A percentile compares a stretch with the other conserved stretches of the same genome.
Evolutionary conservation across 2,888 invertebrate genomes (phyloP).

Genomic region (Melieria picta): DNA sequence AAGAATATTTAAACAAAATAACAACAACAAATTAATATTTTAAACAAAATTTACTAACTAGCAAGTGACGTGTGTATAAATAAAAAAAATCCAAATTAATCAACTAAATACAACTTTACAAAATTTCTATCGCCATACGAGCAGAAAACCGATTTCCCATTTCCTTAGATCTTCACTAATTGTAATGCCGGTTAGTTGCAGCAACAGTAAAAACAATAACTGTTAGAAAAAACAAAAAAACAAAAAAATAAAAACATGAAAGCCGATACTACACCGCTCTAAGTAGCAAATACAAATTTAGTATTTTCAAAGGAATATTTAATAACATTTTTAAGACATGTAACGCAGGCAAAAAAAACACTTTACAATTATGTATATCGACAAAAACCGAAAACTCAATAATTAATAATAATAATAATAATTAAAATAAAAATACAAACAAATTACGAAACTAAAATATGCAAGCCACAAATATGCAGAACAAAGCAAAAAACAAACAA

Average conservation of each 20-base stretch:
- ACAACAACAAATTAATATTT: slow-evolving; percentile 26
- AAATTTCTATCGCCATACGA: slow-evolving; percentile 15
- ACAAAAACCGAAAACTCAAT: not conserved
- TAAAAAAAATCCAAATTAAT: no score
- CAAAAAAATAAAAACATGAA: not conserved
- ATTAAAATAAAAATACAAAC: slow-evolving; percentile 36
- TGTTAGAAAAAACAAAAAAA: slow-evolving; percentile 12
- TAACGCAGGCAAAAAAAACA: no score
- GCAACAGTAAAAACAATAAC: slow-evolving; percentile 14
- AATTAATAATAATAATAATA: slow-evolving; percentile 39
- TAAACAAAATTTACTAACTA: slow-evolving; percentile 42
- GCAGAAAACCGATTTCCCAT: slow-evolving; percentile 21
- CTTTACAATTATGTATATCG: no score
- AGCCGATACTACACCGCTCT: not conserved
- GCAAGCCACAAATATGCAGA: slow-evolving; percentile 14
- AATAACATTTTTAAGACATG: not conserved
- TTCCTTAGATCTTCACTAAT: slow-evolving; percentile 27
- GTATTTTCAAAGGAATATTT: not conserved
- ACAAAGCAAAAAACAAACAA: slow-evolving; percentile 24
- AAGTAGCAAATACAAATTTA: slow-evolving; percentile 2
- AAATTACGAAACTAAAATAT: not conserved
- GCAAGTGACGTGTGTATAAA: no score
- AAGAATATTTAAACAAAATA: slow-evolving; percentile 49
- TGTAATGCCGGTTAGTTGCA: not conserved
- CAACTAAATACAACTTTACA: not conserved